phyloP scores from a whole-genome alignment of 2,888 invertebrate species.

The Meliscaeva auricollis region DNA sequence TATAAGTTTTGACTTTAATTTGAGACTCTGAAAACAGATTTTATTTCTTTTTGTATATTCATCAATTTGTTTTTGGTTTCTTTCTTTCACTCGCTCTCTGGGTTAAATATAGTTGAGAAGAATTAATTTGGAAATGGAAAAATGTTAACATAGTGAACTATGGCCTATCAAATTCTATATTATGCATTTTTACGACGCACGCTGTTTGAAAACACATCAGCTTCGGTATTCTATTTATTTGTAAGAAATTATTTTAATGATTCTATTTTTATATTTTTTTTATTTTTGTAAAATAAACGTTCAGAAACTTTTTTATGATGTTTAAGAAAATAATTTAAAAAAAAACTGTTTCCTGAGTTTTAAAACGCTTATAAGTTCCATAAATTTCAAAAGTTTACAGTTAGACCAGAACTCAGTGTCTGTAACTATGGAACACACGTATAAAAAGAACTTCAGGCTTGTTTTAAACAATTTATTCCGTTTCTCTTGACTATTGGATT shows the following conservation, averaged over 20 bases:
- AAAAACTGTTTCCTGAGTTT: too few relatives aligned
- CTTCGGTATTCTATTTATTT: not conserved
- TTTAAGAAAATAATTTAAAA: too few relatives aligned
- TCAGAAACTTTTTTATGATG: too few relatives aligned
- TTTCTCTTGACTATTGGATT: too few relatives aligned
- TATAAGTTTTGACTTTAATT: conserved; percentile 46
- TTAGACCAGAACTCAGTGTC: too few relatives aligned
- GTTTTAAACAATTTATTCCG: too few relatives aligned
- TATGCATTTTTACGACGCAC: not conserved
- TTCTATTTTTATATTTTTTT: not conserved
- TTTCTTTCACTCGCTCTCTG: not conserved
- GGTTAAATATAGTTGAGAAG: not conserved
- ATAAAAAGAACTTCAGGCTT: too few relatives aligned
- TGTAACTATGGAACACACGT: too few relatives aligned
- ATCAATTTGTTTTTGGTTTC: conserved; percentile 15
- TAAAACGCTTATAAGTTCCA: too few relatives aligned
- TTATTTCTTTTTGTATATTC: conserved; percentile 23
- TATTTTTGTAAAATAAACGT: not conserved
- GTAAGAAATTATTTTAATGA: not conserved
- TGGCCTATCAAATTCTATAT: conserved; percentile 31
- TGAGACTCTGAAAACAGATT: conserved; percentile 64
- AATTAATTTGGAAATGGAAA: not conserved
- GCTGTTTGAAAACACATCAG: conserved; percentile 1
- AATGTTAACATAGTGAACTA: conserved; percentile 28
- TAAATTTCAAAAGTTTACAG: too few relatives aligned